Percentiles rank a stretch among this genome's conserved stretches.
Evolutionary conservation across 2,888 invertebrate species (phyloP).

Genomic region (Hedychridium roseum): DNA sequence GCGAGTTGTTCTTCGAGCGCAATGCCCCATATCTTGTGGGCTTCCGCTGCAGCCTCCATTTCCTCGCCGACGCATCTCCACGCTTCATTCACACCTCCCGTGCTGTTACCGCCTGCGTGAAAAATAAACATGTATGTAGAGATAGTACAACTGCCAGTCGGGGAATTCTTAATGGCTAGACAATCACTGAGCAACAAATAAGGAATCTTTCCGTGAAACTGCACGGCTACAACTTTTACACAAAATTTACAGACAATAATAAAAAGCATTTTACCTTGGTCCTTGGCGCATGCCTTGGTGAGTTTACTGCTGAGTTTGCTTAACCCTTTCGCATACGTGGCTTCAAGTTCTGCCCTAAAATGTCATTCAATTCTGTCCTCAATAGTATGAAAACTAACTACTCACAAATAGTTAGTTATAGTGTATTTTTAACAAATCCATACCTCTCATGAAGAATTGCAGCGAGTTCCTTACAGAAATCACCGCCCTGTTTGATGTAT

Average conservation of each 20-base stretch:
- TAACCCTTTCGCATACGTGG: constrained; percentile 88
- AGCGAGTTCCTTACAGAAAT: constrained; percentile 92
- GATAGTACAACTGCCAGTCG: no score
- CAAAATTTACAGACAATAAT: no score
- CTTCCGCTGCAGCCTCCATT: constrained; percentile 91
- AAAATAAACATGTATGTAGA: no score
- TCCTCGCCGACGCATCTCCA: constrained; percentile 93
- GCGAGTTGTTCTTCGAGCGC: constrained; percentile 87
- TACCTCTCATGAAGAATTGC: constrained; percentile 92
- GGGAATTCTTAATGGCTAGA: no score
- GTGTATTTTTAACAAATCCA: constrained; percentile 34
- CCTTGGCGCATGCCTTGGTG: constrained; percentile 76
- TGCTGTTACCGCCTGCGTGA: constrained; percentile 69
- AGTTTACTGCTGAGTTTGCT: constrained; percentile 87
- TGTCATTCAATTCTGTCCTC: no score
- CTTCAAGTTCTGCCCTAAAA: constrained; percentile 88
- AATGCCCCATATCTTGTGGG: constrained; percentile 83
- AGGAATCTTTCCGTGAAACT: no score
- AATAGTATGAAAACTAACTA: no score
- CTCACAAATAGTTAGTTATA: background rate
- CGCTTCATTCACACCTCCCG: constrained; percentile 84
- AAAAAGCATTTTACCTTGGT: constrained; percentile 62
- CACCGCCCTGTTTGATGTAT: constrained; percentile 93
- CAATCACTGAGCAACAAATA: no score
- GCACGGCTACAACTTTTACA: no score